Percentiles rank a stretch among this genome's conserved stretches.
phyloP scores from a whole-genome alignment of 1,140 invertebrate species.

The Polyergus mexicanus region DNA sequence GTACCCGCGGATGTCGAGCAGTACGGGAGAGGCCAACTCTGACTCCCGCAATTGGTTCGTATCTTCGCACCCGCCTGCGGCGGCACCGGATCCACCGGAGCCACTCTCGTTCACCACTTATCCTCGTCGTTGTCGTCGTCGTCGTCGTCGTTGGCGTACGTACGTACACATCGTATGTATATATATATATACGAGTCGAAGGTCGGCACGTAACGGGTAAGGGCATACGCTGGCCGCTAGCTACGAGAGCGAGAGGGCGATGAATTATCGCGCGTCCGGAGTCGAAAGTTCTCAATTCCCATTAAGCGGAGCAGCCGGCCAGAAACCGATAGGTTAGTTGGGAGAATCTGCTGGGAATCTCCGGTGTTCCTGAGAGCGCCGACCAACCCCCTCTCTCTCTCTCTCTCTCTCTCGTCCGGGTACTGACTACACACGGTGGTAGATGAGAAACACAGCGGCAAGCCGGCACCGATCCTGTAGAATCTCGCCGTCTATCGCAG shows the following conservation, averaged over 20 bases:
- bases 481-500: background rate
- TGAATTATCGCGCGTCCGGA: slow-evolving; percentile 79
- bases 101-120: background rate
- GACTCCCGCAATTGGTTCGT: slow-evolving; percentile 46
- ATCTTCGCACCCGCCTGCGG: slow-evolving; percentile 20
- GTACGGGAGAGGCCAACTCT: slow-evolving; percentile 34
- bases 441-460: slow-evolving; percentile 72
- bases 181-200: slow-evolving; percentile 27
- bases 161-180: slow-evolving; percentile 4
- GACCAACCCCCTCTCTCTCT: slow-evolving; percentile 30
- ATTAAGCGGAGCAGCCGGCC: slow-evolving; percentile 82
- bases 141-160: slow-evolving; percentile 31
- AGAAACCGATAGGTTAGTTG: slow-evolving; percentile 83
- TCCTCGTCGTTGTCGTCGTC: slow-evolving; percentile 44
- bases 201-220: slow-evolving; percentile 11
- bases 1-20: slow-evolving; percentile 29
- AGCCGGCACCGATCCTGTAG: slow-evolving; percentile 41
- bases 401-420: background rate
- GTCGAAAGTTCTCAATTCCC: slow-evolving; percentile 83
- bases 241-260: slow-evolving; percentile 72
- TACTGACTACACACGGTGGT: slow-evolving; percentile 62
- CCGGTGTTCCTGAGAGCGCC: slow-evolving; percentile 63
- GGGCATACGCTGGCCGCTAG: slow-evolving; percentile 59
- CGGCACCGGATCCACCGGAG: background rate
- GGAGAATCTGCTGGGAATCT: slow-evolving; percentile 76